These are phyloP conservation scores for Spondyliosoma cantharus DNA, from an alignment of 2,797 vertebrate species.

Conservation along the genomic window DNA sequence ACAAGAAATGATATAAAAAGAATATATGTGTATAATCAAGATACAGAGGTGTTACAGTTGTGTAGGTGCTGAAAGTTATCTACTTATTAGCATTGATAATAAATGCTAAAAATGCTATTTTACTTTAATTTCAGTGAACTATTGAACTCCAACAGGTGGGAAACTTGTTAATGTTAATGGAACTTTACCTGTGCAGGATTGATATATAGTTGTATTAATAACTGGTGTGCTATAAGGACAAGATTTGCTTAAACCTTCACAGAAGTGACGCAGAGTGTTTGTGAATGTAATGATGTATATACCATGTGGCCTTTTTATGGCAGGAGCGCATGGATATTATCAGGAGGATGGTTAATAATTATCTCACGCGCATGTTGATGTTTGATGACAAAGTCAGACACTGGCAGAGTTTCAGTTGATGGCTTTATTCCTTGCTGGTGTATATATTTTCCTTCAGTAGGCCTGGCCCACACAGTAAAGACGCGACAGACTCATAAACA, in stretches of 20 bases:
- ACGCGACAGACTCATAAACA: conserved; percentile 51
- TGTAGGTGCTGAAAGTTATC: neutral
- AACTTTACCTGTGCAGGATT: neutral
- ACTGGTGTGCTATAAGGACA: no score
- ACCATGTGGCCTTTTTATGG: neutral
- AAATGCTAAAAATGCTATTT: neutral
- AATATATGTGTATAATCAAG: neutral
- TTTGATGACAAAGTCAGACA: conserved; percentile 48
- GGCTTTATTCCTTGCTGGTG: conserved; percentile 86
- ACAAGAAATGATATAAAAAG: no score
- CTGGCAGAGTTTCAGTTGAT: conserved; percentile 75
- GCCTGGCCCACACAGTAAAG: conserved; percentile 52
- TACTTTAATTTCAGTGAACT: neutral
- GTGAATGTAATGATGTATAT: neutral
- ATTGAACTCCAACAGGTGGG: neutral
- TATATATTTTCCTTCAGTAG: conserved; percentile 43
- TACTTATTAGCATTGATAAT: neutral
- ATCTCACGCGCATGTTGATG: neutral
- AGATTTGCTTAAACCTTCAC: neutral
- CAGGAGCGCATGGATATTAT: neutral
- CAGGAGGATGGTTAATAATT: neutral
- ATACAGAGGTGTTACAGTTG: neutral
- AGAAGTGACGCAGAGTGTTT: neutral
- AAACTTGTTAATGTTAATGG: neutral
- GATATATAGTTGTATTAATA: neutral